phyloP scores from a whole-genome alignment of 2,113 vertebrate species.

The Pelvicachromis taeniatus region DNA sequence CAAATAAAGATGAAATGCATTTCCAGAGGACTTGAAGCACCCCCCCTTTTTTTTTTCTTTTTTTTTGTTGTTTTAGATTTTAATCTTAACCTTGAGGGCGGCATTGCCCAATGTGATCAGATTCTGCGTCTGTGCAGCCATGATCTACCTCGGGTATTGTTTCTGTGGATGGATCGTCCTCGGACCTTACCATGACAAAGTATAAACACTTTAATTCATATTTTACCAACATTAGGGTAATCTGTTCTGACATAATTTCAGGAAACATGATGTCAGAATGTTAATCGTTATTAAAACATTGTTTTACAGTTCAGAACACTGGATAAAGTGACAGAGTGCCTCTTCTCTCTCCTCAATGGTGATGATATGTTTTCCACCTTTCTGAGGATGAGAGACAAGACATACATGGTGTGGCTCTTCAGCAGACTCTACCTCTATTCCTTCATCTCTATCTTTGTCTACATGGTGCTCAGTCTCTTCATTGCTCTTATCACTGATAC shows the following conservation, averaged over 20 bases:
- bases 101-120: constrained; percentile 86
- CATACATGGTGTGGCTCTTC: constrained; percentile 90
- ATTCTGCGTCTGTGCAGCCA: constrained; percentile 89
- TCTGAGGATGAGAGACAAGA: constrained; percentile 83
- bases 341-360: constrained; percentile 92
- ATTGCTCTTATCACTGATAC: constrained; percentile 93
- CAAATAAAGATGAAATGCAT: background rate
- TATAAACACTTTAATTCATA: constrained; percentile 40
- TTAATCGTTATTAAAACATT: background rate
- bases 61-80: constrained; percentile 35
- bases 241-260: background rate
- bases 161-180: constrained; percentile 98
- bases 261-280: background rate
- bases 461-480: constrained; percentile 96
- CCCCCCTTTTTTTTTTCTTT: background rate
- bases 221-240: background rate
- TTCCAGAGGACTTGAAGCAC: background rate
- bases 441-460: constrained; percentile 93
- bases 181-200: constrained; percentile 92
- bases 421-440: constrained; percentile 91
- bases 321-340: constrained; percentile 87
- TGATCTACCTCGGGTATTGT: constrained; percentile 95
- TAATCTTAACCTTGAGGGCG: constrained; percentile 80
- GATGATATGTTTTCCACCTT: constrained; percentile 94
- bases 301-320: constrained; percentile 83